Percentiles rank a stretch among this genome's conserved stretches.
Conservation (phyloP, 1,140 invertebrate species). For the Euschistus heros region DNA sequence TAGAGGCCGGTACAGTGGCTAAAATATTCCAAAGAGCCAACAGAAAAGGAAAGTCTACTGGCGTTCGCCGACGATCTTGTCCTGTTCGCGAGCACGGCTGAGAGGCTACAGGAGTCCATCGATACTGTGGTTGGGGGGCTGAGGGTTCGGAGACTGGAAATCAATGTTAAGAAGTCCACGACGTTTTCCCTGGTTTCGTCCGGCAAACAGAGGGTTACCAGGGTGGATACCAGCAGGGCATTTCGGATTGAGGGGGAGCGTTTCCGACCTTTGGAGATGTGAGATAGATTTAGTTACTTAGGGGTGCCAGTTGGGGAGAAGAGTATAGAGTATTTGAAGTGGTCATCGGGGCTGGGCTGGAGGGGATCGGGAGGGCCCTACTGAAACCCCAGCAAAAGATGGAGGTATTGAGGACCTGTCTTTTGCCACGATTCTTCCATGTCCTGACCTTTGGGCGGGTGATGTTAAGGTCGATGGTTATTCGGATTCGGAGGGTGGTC, state of each 20-base stretch:
- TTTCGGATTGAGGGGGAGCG: neutral
- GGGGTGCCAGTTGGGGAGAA: neutral
- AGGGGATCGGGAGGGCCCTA: neutral
- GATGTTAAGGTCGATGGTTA: neutral
- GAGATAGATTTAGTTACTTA: neutral
- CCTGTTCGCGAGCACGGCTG: neutral
- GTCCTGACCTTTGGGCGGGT: neutral
- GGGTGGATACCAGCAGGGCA: neutral
- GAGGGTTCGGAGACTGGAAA: neutral
- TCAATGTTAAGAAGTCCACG: neutral
- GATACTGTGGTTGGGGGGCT: neutral
- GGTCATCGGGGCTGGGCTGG: neutral
- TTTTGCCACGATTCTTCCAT: too few species aligned
- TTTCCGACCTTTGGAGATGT: neutral
- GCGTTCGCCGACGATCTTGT: neutral
- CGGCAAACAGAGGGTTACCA: neutral
- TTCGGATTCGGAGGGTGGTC: neutral
- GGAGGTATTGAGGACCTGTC: neutral
- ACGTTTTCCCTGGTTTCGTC: neutral
- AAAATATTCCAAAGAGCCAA: too few species aligned
- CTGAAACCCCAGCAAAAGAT: slow-evolving; percentile 6
- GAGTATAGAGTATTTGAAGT: neutral
- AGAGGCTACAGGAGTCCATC: neutral
- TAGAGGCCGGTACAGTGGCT: too few species aligned
- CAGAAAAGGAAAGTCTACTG: too few species aligned